phyloP scores from a whole-genome alignment of 2,797 vertebrate genomes.

The Momotus momota region DNA sequence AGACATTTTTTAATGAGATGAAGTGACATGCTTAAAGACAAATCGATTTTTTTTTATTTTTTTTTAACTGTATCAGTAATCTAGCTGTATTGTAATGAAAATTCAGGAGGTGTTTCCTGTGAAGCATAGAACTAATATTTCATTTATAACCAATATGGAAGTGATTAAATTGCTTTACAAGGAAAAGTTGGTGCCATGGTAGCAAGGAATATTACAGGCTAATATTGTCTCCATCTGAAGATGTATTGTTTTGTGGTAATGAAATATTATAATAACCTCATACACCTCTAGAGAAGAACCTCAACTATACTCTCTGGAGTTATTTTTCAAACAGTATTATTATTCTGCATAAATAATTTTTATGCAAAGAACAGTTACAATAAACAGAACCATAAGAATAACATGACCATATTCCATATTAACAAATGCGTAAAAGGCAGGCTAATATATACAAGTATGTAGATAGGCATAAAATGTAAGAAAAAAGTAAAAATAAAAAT shows the following conservation, averaged over 20 bases:
- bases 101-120: slow-evolving; percentile 1
- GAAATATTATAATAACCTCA: slow-evolving; percentile 35
- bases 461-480: neutral
- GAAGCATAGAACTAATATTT: slow-evolving; percentile 38
- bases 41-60: slow-evolving; percentile 35
- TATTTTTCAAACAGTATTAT: slow-evolving; percentile 14
- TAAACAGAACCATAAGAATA: neutral
- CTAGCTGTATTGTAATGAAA: slow-evolving; percentile 14
- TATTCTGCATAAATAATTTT: slow-evolving; percentile 21
- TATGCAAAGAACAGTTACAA: neutral
- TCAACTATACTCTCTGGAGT: neutral
- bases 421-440: neutral
- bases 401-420: neutral
- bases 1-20: neutral
- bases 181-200: slow-evolving; percentile 3
- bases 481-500: neutral
- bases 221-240: slow-evolving; percentile 7
- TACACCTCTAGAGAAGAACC: neutral
- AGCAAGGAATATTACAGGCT: slow-evolving; percentile 1
- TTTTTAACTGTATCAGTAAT: slow-evolving; percentile 10
- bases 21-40: slow-evolving; percentile 17
- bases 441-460: neutral
- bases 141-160: neutral
- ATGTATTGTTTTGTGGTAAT: slow-evolving; percentile 22
- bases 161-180: slow-evolving; percentile 51